Conservation (phyloP, 2,113 vertebrate species). For the Lepisosteus oculatus region DNA sequence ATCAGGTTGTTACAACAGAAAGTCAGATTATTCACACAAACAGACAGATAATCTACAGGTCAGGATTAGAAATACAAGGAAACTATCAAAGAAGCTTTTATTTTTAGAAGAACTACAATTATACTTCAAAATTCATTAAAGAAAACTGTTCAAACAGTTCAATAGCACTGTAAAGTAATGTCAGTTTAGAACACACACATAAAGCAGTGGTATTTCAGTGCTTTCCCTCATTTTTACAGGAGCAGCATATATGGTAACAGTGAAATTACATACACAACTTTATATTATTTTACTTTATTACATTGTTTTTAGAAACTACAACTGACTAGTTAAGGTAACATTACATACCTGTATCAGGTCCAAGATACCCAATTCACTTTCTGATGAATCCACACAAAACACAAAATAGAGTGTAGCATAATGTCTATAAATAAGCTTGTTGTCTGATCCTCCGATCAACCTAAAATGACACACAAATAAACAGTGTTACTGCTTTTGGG, state of each 20-base stretch:
- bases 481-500: not conserved
- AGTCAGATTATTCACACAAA: not conserved
- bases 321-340: too few species aligned
- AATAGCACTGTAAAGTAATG: too few species aligned
- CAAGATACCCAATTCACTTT: constrained; percentile 98
- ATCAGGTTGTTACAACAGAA: too few species aligned
- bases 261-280: too few species aligned
- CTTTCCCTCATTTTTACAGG: too few species aligned
- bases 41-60: constrained; percentile 1
- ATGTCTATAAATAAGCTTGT: constrained; percentile 98
- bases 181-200: too few species aligned
- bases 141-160: too few species aligned
- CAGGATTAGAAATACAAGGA: not conserved
- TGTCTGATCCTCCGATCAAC: constrained; percentile 96
- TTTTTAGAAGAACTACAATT: too few species aligned
- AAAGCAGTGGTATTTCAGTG: too few species aligned
- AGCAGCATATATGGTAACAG: too few species aligned
- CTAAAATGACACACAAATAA: constrained; percentile 55
- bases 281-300: not conserved
- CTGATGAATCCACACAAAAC: constrained; percentile 97
- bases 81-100: not conserved
- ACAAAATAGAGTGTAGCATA: constrained; percentile 98
- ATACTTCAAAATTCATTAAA: too few species aligned
- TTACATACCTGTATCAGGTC: constrained; percentile 91
- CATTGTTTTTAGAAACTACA: too few species aligned